phyloP scores from a whole-genome alignment of 2,113 vertebrate genomes.

The Lepus americanus region DNA sequence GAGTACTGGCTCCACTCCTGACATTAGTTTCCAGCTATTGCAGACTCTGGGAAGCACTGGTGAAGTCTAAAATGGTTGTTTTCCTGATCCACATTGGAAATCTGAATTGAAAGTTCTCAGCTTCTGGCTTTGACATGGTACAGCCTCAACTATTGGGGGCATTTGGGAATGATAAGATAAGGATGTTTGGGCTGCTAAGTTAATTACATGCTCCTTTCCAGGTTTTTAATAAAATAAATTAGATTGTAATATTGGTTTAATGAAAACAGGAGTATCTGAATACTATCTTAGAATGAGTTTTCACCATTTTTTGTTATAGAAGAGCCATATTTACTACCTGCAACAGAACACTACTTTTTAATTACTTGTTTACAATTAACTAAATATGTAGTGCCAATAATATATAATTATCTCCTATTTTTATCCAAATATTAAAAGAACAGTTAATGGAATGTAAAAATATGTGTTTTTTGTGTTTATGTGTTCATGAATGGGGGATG shows the following conservation, averaged over 20 bases:
- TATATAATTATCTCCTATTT: not conserved
- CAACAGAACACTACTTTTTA: not conserved
- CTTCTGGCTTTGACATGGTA: no score
- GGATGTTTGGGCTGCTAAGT: no score
- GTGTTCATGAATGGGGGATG: not conserved
- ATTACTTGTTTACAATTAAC: not conserved
- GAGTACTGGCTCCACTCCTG: no score
- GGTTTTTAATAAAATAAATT: not conserved
- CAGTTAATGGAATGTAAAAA: not conserved
- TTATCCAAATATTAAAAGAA: conserved; percentile 10
- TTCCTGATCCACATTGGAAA: no score
- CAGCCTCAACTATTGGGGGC: no score
- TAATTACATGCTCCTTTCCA: not conserved
- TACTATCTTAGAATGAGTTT: not conserved
- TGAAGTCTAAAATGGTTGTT: no score
- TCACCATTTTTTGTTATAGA: not conserved
- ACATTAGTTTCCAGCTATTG: no score
- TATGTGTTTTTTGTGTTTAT: not conserved
- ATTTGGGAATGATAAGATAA: no score
- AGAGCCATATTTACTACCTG: not conserved
- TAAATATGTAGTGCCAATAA: no score
- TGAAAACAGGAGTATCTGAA: not conserved
- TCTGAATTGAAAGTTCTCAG: no score
- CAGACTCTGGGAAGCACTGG: no score
- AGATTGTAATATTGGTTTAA: not conserved